Evolutionary conservation across 2,888 invertebrate species (phyloP).

Genomic region (Parelbella ahira): DNA sequence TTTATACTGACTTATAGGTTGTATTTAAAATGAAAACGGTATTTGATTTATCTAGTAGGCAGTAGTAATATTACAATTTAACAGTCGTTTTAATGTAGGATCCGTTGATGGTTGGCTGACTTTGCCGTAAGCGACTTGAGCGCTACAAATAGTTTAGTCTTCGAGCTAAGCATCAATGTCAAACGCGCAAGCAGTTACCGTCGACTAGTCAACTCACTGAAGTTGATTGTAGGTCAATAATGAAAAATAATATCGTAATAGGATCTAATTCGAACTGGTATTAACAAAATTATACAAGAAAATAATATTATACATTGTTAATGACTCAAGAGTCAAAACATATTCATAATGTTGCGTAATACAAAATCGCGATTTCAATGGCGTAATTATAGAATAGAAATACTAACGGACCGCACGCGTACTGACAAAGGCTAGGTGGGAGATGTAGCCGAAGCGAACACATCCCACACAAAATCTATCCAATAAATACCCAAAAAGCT

Average conservation of each 20-base stretch:
- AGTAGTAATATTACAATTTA: too few relatives aligned
- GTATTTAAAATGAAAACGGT: too few relatives aligned
- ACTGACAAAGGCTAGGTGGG: slow-evolving; percentile 36
- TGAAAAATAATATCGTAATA: slow-evolving; percentile 36
- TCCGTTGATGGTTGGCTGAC: slow-evolving; percentile 33
- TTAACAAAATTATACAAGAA: too few relatives aligned
- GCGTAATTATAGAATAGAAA: slow-evolving; percentile 17
- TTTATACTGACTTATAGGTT: too few relatives aligned
- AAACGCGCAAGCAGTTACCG: slow-evolving; percentile 53
- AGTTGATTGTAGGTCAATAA: slow-evolving; percentile 36
- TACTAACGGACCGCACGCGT: slow-evolving; percentile 22
- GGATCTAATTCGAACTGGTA: too few relatives aligned
- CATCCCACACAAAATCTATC: slow-evolving; percentile 77
- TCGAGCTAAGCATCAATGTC: slow-evolving; percentile 51
- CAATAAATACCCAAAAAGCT: slow-evolving; percentile 80
- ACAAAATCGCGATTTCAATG: slow-evolving; percentile 3
- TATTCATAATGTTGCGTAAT: not conserved
- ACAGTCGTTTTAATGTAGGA: too few relatives aligned
- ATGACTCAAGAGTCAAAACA: too few relatives aligned
- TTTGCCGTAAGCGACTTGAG: slow-evolving; percentile 61
- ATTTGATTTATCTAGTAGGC: too few relatives aligned
- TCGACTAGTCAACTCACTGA: slow-evolving; percentile 49
- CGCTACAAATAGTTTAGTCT: slow-evolving; percentile 67
- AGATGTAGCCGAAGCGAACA: slow-evolving; percentile 51
- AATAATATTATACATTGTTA: too few relatives aligned